phyloP scores from a whole-genome alignment of 2,797 vertebrate genomes.

The Pangasius sanitwongsei region DNA sequence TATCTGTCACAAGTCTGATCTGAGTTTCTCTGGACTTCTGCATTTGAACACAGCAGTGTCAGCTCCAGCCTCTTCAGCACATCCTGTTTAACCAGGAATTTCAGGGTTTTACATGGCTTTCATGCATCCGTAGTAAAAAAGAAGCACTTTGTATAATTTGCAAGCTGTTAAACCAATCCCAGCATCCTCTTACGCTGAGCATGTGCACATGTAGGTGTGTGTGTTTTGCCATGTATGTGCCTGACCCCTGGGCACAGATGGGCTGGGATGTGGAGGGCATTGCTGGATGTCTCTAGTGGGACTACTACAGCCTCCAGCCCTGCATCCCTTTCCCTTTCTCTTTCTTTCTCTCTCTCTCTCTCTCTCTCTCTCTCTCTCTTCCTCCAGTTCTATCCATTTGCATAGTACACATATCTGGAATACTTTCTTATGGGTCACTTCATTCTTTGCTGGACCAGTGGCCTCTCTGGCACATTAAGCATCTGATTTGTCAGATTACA shows the following conservation, averaged over 20 bases:
- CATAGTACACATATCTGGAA: slow-evolving; percentile 65
- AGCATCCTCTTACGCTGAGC: slow-evolving; percentile 41
- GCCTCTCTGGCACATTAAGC: slow-evolving; percentile 67
- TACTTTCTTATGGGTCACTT: slow-evolving; percentile 55
- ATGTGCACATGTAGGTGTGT: slow-evolving; percentile 6
- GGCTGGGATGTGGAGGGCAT: slow-evolving; percentile 63
- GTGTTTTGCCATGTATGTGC: slow-evolving; percentile 54
- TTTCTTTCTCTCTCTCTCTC: slow-evolving; percentile 54
- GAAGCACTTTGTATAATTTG: slow-evolving; percentile 64
- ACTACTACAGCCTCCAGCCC: slow-evolving; percentile 50
- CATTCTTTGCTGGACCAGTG: slow-evolving; percentile 61
- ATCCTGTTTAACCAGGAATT: not conserved
- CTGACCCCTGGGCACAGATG: slow-evolving; percentile 69
- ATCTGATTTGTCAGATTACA: slow-evolving; percentile 60
- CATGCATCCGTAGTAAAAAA: not conserved
- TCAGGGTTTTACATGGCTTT: not conserved
- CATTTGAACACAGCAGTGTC: not conserved
- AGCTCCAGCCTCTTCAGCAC: not conserved
- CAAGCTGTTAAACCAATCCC: slow-evolving; percentile 71
- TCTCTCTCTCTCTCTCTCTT: not conserved
- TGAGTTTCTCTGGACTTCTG: slow-evolving; percentile 24
- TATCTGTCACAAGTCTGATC: slow-evolving; percentile 52
- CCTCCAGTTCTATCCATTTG: slow-evolving; percentile 39
- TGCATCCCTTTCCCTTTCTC: slow-evolving; percentile 25
- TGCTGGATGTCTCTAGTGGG: slow-evolving; percentile 58